A percentile compares a stretch with the other conserved stretches of the same genome.
phyloP scores from a whole-genome alignment of 1,140 invertebrate genomes.

The Tetranychus cinnabarinus region DNA sequence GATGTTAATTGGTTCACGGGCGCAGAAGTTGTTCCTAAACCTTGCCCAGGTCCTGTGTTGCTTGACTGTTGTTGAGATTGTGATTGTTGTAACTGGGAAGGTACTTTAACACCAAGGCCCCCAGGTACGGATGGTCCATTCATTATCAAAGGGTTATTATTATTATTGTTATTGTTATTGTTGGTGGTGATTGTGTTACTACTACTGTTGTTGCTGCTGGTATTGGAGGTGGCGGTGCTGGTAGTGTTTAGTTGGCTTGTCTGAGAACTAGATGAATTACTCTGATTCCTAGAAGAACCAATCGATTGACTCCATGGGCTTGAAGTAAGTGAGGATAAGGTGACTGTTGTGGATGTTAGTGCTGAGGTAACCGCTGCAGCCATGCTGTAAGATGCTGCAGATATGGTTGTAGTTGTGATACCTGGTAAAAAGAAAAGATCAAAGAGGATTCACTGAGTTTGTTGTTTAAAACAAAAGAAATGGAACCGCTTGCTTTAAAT shows the following conservation, averaged over 20 bases:
- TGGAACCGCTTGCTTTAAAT: too few species aligned
- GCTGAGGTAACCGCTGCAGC: slow-evolving; percentile 1
- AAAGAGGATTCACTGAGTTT: too few species aligned
- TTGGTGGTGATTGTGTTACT: slow-evolving; percentile 7
- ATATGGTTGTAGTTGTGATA: not conserved
- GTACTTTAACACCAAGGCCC: not conserved
- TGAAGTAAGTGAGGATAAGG: not conserved
- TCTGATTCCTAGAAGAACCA: too few species aligned
- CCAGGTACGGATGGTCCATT: not conserved
- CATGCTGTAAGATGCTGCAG: slow-evolving; percentile 2
- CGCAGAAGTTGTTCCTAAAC: not conserved
- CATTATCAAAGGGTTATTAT: not conserved
- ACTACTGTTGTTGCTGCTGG: slow-evolving; percentile 6
- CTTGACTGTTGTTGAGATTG: not conserved
- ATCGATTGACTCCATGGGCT: not conserved
- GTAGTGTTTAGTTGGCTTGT: not conserved
- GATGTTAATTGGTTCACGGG: not conserved
- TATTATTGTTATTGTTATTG: not conserved
- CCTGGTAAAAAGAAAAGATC: too few species aligned
- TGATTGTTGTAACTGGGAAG: not conserved
- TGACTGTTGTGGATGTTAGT: not conserved
- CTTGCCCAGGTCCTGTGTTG: not conserved
- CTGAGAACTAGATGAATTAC: too few species aligned
- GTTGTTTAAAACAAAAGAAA: too few species aligned
- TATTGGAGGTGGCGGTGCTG: not conserved